A percentile compares a stretch with the other conserved stretches of the same genome.
phyloP scores from a whole-genome alignment of 1,140 invertebrate species.

The Stratiolaelaps scimitus region DNA sequence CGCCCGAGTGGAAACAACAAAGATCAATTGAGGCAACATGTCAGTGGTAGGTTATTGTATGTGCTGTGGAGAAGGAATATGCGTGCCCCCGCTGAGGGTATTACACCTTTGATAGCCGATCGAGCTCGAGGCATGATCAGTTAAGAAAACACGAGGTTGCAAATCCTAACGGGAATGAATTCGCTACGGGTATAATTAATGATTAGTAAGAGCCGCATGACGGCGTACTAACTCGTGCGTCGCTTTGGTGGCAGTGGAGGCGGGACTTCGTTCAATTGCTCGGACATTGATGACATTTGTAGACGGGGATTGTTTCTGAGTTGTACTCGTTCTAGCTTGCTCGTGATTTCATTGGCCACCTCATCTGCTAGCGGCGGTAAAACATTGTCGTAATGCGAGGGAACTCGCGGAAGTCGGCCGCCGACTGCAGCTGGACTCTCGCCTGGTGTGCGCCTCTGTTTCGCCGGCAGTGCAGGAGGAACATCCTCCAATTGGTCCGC shows the following conservation, averaged over 20 bases:
- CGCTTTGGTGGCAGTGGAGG: constrained; percentile 31
- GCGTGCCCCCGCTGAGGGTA: too few relatives aligned
- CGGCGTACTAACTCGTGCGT: constrained; percentile 47
- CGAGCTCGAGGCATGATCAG: too few relatives aligned
- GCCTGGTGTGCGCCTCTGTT: constrained; percentile 45
- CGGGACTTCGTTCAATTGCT: constrained; percentile 13
- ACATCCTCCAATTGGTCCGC: constrained; percentile 30
- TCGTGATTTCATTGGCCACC: constrained; percentile 29
- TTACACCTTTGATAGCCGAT: too few relatives aligned
- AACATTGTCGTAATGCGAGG: constrained; percentile 62
- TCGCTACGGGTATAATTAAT: too few relatives aligned
- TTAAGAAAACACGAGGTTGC: too few relatives aligned
- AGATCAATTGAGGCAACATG: too few relatives aligned
- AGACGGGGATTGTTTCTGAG: constrained; percentile 7
- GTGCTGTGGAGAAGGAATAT: too few relatives aligned
- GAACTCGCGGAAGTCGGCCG: constrained; percentile 41
- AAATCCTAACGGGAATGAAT: too few relatives aligned
- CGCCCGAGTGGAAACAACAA: too few relatives aligned
- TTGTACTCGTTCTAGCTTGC: neutral
- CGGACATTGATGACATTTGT: too few relatives aligned
- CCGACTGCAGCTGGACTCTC: constrained; percentile 37
- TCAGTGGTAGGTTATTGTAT: too few relatives aligned
- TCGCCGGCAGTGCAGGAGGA: constrained; percentile 55
- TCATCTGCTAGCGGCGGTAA: constrained; percentile 42
- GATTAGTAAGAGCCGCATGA: too few relatives aligned